Conservation (phyloP, 2,113 vertebrate genomes). For the Melospiza melodia region DNA sequence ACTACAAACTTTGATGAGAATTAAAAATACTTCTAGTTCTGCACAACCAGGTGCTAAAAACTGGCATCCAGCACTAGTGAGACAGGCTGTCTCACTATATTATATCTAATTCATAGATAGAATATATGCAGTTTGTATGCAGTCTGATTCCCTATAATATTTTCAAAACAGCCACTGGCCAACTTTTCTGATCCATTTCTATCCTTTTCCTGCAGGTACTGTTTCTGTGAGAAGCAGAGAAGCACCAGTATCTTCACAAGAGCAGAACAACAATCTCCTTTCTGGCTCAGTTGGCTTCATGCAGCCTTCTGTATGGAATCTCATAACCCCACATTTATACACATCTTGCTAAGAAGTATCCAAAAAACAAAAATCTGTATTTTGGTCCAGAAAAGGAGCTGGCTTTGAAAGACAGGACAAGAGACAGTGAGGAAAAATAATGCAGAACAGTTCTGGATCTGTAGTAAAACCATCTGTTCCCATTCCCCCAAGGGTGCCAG, state of each 20-base stretch:
- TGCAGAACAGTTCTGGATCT: not conserved
- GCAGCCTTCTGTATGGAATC: not conserved
- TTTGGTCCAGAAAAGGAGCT: not conserved
- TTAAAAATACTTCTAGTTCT: not conserved
- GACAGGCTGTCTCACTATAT: not conserved
- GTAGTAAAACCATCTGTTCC: not conserved
- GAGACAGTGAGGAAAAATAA: not conserved
- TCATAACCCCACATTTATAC: not conserved
- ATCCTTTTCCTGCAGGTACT: not conserved
- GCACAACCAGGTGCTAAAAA: not conserved
- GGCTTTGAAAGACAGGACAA: not conserved
- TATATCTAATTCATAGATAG: not conserved
- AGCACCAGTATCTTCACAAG: not conserved
- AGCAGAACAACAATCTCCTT: not conserved
- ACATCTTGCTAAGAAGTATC: not conserved
- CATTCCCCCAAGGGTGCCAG: not conserved
- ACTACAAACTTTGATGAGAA: not conserved
- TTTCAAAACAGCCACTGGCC: not conserved
- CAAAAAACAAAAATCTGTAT: not conserved
- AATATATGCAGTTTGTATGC: too few relatives aligned
- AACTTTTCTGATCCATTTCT: not conserved
- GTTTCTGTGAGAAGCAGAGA: not conserved
- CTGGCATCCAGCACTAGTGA: not conserved
- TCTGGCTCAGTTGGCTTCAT: accelerated
- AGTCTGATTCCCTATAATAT: not conserved